Conservation (phyloP, 2,113 vertebrate genomes). For the Mus spicilegus region DNA sequence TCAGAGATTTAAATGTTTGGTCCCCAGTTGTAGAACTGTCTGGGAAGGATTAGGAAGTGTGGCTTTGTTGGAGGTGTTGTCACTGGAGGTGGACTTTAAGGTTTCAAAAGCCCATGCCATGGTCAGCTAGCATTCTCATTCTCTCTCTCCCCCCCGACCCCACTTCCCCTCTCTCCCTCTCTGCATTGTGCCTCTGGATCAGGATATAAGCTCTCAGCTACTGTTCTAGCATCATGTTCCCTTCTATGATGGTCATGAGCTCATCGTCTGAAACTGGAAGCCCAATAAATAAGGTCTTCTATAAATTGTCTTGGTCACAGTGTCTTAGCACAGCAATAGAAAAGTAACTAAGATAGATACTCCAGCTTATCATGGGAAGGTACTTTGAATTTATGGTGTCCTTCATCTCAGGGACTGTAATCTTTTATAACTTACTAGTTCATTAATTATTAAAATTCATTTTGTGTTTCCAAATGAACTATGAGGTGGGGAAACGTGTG, state of each 20-base stretch:
- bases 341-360: not conserved
- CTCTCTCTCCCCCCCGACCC: too few species aligned
- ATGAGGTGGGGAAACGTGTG: not conserved
- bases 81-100: not conserved
- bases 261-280: not conserved
- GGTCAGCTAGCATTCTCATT: not conserved
- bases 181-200: not conserved
- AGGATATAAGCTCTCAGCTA: not conserved
- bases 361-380: not conserved
- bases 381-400: not conserved
- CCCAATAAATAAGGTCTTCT: not conserved
- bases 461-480: constrained; percentile 18
- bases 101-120: not conserved
- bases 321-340: not conserved
- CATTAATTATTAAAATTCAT: not conserved
- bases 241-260: not conserved
- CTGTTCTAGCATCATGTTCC: not conserved
- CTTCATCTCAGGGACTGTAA: not conserved
- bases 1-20: not conserved
- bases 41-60: not conserved
- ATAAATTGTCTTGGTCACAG: not conserved
- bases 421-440: not conserved
- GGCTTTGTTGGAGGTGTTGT: not conserved
- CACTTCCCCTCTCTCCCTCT: not conserved
- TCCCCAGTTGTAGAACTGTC: not conserved